A percentile compares a stretch with the other conserved stretches of the same genome.
phyloP scores from a whole-genome alignment of 1,140 invertebrate genomes.

The Bathynomus jamesi region DNA sequence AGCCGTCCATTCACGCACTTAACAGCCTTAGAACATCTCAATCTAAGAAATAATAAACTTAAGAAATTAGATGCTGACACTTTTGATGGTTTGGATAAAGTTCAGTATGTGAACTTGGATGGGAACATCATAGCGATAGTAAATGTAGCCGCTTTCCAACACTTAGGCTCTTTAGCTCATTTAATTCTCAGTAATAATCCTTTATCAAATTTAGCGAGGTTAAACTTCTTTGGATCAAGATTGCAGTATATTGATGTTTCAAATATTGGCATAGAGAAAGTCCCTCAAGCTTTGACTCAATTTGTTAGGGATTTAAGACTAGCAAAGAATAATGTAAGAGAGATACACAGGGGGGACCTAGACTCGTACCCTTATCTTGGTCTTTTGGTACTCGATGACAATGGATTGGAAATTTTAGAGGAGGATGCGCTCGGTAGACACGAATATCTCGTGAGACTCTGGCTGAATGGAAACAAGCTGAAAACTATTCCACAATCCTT shows the following conservation, averaged over 20 bases:
- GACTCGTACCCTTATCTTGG: slow-evolving; percentile 78
- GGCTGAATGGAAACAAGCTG: slow-evolving; percentile 66
- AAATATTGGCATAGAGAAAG: slow-evolving; percentile 62
- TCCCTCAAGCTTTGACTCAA: slow-evolving; percentile 73
- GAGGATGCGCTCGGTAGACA: slow-evolving; percentile 76
- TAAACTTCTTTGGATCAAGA: slow-evolving; percentile 55
- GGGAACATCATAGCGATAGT: slow-evolving; percentile 62
- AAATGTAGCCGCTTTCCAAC: slow-evolving; percentile 61
- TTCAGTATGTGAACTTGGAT: slow-evolving; percentile 72
- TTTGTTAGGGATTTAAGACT: slow-evolving; percentile 70
- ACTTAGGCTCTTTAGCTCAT: slow-evolving; percentile 64
- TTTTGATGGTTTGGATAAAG: slow-evolving; percentile 55
- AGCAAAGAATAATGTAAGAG: slow-evolving; percentile 62
- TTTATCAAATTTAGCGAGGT: slow-evolving; percentile 38
- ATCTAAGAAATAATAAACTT: slow-evolving; percentile 61
- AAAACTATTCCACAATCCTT: slow-evolving; percentile 57
- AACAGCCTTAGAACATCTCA: slow-evolving; percentile 57
- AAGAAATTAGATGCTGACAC: slow-evolving; percentile 49
- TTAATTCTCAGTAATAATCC: slow-evolving; percentile 53
- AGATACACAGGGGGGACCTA: slow-evolving; percentile 71
- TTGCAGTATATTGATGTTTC: slow-evolving; percentile 74
- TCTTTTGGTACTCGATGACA: slow-evolving; percentile 70
- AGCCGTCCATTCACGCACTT: slow-evolving; percentile 42
- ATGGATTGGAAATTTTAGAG: slow-evolving; percentile 65
- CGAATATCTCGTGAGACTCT: slow-evolving; percentile 66